phyloP scores from a whole-genome alignment of 1,140 invertebrate species.

The Euwallacea similis region DNA sequence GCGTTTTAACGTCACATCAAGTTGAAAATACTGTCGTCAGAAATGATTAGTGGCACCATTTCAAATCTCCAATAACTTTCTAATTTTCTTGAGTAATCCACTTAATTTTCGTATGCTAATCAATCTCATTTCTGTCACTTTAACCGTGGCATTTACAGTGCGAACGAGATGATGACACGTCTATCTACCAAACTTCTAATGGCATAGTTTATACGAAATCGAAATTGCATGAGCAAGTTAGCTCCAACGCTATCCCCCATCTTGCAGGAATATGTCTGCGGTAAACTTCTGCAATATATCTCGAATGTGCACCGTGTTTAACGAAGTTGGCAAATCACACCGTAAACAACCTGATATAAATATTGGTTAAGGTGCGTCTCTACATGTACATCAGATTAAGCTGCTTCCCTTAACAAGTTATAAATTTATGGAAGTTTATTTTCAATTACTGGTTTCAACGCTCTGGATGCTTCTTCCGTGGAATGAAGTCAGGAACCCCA shows the following conservation, averaged over 20 bases:
- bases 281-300: constrained; percentile 24
- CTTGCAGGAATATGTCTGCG: constrained; percentile 24
- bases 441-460: neutral
- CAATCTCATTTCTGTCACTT: too few species aligned
- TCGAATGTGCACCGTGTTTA: constrained; percentile 12
- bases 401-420: too few species aligned
- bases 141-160: too few species aligned
- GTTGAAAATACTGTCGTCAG: too few species aligned
- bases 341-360: constrained; percentile 26
- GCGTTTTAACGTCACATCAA: too few species aligned
- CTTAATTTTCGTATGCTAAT: too few species aligned
- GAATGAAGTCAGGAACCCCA: too few species aligned
- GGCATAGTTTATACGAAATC: constrained; percentile 21
- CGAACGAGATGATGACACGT: neutral
- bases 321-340: constrained; percentile 20
- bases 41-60: too few species aligned
- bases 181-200: constrained; percentile 14
- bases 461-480: neutral
- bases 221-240: constrained; percentile 25
- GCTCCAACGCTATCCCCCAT: constrained; percentile 23
- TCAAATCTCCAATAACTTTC: too few species aligned
- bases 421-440: neutral
- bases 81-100: too few species aligned
- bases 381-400: too few species aligned
- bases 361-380: neutral